A percentile compares a stretch with the other conserved stretches of the same genome.
These are phyloP conservation scores for Arctopsyche grandis DNA, from an alignment of 1,140 invertebrate genomes.

Conservation along the genomic window DNA sequence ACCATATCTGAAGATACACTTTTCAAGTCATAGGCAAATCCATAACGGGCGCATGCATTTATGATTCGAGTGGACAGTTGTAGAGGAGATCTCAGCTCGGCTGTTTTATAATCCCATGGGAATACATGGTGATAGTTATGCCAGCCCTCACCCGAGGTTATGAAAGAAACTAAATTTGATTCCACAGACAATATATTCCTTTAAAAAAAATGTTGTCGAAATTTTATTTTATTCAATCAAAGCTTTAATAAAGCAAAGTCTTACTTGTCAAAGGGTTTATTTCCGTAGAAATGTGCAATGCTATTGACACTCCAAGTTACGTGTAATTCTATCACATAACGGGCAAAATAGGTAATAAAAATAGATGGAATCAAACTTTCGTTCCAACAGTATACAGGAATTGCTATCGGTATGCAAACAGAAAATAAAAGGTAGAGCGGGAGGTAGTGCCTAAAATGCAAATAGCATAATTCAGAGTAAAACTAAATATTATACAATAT, in stretches of 20 bases:
- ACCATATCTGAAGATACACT: conserved; percentile 65
- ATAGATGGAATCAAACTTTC: conserved; percentile 69
- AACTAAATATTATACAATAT: no score
- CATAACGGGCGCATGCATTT: conserved; percentile 62
- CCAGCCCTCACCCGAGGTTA: conserved; percentile 74
- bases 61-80: conserved; percentile 67
- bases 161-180: conserved; percentile 65
- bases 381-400: conserved; percentile 77
- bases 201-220: conserved; percentile 43
- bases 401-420: conserved; percentile 76
- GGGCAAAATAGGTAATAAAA: conserved; percentile 70
- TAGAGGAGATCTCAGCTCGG: conserved; percentile 67
- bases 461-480: background rate
- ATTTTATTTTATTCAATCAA: conserved; percentile 14
- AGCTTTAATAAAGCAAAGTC: conserved; percentile 16
- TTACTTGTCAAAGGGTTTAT: conserved; percentile 64
- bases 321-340: conserved; percentile 79
- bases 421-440: conserved; percentile 72
- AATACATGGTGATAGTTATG: conserved; percentile 87
- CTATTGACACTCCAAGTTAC: conserved; percentile 91
- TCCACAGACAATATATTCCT: conserved; percentile 71
- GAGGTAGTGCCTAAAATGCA: conserved; percentile 73
- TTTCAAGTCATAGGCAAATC: conserved; percentile 74
- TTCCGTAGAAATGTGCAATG: conserved; percentile 63
- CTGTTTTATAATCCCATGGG: conserved; percentile 77